Conservation (phyloP, 2,113 vertebrate genomes). For the Trematomus loennbergii region DNA sequence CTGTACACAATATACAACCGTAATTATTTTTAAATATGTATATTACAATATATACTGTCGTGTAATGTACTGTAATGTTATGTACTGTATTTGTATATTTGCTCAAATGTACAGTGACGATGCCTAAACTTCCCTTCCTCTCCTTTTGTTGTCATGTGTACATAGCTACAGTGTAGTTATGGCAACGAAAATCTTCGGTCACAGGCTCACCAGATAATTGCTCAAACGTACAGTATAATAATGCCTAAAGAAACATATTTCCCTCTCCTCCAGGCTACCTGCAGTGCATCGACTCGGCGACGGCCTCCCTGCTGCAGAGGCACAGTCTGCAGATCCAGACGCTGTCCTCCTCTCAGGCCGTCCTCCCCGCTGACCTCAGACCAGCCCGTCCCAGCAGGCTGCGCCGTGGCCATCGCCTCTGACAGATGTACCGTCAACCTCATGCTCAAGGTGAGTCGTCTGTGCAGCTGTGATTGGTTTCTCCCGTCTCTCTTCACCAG, state of each 20-base stretch:
- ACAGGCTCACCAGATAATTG: too few relatives aligned
- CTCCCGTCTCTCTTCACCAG: neutral
- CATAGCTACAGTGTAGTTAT: too few relatives aligned
- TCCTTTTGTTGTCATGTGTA: too few relatives aligned
- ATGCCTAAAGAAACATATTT: neutral
- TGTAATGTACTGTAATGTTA: too few relatives aligned
- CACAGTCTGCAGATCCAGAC: constrained; percentile 87
- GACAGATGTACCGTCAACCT: constrained; percentile 92
- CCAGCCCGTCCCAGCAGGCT: constrained; percentile 85
- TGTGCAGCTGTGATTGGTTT: neutral
- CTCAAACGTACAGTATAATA: too few relatives aligned
- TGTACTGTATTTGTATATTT: too few relatives aligned
- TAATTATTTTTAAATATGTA: too few relatives aligned
- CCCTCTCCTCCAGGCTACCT: constrained; percentile 86
- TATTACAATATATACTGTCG: too few relatives aligned
- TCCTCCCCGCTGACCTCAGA: constrained; percentile 74
- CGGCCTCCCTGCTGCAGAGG: constrained; percentile 75
- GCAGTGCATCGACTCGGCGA: constrained; percentile 86
- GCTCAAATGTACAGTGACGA: too few relatives aligned
- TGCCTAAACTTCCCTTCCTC: too few relatives aligned
- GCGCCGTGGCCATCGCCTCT: constrained; percentile 91
- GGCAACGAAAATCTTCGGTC: too few relatives aligned
- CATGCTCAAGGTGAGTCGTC: constrained; percentile 86
- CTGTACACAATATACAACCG: too few relatives aligned
- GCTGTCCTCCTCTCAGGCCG: constrained; percentile 86